These are phyloP conservation scores for Drosophila pegasa DNA, from an alignment of 2,888 invertebrate genomes.

Conservation along the genomic window DNA sequence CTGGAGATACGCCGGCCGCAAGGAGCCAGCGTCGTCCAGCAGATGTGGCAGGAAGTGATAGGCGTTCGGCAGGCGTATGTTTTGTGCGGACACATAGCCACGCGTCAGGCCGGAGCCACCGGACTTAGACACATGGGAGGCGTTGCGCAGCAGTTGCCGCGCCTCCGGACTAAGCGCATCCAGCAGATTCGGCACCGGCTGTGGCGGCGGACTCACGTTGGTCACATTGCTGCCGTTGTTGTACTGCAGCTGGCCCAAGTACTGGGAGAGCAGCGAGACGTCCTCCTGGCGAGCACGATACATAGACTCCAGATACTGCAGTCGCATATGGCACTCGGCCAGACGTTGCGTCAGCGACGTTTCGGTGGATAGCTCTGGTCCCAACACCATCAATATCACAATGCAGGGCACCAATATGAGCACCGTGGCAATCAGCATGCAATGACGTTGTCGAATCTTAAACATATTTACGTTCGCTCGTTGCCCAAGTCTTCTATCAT, in stretches of 20 bases:
- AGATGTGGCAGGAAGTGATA: constrained; percentile 95
- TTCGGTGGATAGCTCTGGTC: constrained; percentile 88
- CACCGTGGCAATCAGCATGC: constrained; percentile 86
- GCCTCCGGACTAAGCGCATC: constrained; percentile 85
- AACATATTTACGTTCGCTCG: constrained; percentile 58
- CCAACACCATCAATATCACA: constrained; percentile 83
- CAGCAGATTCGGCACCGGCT: constrained; percentile 71
- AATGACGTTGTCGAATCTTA: constrained; percentile 86
- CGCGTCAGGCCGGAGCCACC: constrained; percentile 37
- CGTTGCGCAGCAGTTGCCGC: constrained; percentile 84
- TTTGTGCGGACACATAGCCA: constrained; percentile 84
- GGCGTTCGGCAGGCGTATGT: constrained; percentile 90
- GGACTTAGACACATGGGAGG: constrained; percentile 80
- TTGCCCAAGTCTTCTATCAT: constrained; percentile 12
- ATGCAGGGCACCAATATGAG: constrained; percentile 87
- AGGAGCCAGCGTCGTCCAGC: constrained; percentile 90
- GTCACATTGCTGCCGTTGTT: constrained; percentile 63
- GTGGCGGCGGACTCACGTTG: constrained; percentile 46
- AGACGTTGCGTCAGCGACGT: constrained; percentile 89
- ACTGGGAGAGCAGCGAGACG: constrained; percentile 89
- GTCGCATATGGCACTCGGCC: constrained; percentile 91
- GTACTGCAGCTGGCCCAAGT: constrained; percentile 86
- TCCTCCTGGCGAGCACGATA: constrained; percentile 92
- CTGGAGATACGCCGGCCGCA: constrained; percentile 92
- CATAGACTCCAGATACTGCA: constrained; percentile 92